Evolutionary conservation across 2,888 invertebrate genomes (phyloP), one percentile per base, ranked within the genome.

Genomic region (Caenorhabditis japonica): DNA sequence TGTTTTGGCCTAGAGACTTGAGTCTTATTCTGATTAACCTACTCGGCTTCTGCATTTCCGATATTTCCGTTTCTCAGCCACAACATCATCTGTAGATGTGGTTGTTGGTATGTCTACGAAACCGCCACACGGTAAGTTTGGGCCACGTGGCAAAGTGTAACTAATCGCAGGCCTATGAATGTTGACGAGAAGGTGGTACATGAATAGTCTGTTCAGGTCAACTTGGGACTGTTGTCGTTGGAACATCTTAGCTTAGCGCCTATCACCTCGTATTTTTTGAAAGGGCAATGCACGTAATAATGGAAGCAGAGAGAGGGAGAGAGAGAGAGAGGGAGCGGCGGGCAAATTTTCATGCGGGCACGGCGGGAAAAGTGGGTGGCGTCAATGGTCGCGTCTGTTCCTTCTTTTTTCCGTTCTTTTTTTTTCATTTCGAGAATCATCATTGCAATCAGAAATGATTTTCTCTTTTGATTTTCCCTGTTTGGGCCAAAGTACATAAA

Each of bases 331-430:
- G 30, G 34, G 34, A 43, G 47, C 5, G 30, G 30, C 30, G n/a
- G n/a, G n/a, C n/a, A 38, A 33, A 12, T 58, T 56, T 66, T 51
- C 56, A 66, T 56, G 66, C 66, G 51, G 56, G 66, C 64, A 47
- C 55, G 38, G 61, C 43, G 49, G 27, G 66, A 66, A 55, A 66
- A 66, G 66, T 66, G 66, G 66, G 66, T 56, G 66, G 66, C 56
- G 66, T 66, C 66, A 34, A 34, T 27, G 15, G 49, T n/a, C 17
- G 56, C 44, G 51, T 56, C 56, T 51, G 56, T 66, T 51, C 44
- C 55, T 51, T 34, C 33, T 47, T 36, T 33, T 49, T 46, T 61
- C 30, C 30, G 30, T 30, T 62, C 46, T 53, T 61, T 13, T 17
- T 3, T 33, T 19, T 10, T 25, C 36, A 21, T 53, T 34, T n/a